phyloP scores from a whole-genome alignment of 2,797 vertebrate species.

The Capromys pilorides region DNA sequence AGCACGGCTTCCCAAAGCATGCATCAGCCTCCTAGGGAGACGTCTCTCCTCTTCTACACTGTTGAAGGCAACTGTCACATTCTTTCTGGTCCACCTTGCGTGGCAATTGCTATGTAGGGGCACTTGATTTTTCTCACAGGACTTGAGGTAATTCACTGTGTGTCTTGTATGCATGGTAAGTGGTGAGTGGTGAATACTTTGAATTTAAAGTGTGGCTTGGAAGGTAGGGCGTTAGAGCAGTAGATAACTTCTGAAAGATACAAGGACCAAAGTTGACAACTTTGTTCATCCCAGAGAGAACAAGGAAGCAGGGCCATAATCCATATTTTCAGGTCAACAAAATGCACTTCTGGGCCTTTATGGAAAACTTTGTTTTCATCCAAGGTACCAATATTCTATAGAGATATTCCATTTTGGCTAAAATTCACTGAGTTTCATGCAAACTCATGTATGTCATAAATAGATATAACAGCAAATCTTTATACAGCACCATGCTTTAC shows the following conservation, averaged over 20 bases:
- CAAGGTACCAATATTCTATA: not conserved
- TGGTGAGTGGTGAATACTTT: not conserved
- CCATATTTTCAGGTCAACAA: slow-evolving; percentile 11
- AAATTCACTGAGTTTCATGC: not conserved
- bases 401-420: not conserved
- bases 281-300: not conserved
- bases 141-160: slow-evolving; percentile 27
- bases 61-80: not conserved
- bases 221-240: not conserved
- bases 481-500: not conserved
- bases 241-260: not conserved
- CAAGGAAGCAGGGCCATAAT: not conserved
- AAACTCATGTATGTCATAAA: not conserved
- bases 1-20: slow-evolving; percentile 31
- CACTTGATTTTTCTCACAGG: slow-evolving; percentile 50
- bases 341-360: not conserved
- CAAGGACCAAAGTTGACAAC: not conserved
- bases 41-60: slow-evolving; percentile 35
- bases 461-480: slow-evolving; percentile 27
- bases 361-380: slow-evolving; percentile 6
- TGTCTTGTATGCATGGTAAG: not conserved
- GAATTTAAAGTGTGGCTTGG: not conserved
- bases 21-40: not conserved
- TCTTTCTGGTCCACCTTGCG: slow-evolving; percentile 6
- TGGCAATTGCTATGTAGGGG: slow-evolving; percentile 50